Base-by-base conservation (phyloP, 2,888 invertebrate species). In the Zhengitettix transpicula region DNA sequence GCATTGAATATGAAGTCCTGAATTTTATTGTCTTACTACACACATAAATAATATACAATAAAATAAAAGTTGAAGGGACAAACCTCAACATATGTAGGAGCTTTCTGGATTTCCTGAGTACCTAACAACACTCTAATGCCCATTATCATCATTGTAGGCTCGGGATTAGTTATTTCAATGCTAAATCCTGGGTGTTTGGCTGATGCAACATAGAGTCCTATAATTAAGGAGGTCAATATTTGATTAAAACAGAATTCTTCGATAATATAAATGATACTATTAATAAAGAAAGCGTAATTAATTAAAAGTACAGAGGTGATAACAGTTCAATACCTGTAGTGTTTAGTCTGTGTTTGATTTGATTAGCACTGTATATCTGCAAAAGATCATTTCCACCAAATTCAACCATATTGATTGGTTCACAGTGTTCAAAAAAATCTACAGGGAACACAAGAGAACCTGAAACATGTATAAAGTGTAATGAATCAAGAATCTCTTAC, bases 401-500 rank as follows among this genome's bases (percentile, higher is more conserved):
- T 72, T 97, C 97, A 0, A 96, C 84, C 68, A 97, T 96, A 65
- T 87, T 88, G 82, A 96, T 84, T 11, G 85, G 81, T 59, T 88
- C 87, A 71, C 95, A 95, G 70, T 94, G 90, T 72, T 98, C 97
- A 73, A 98, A 98, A 79, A 96, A 97, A 71, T 98, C 98, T 47
- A 95, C 87, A 0, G 96, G 93, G 73, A 97, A 95, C 51, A 83
- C 80, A 0, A 89, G 82, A 1, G 81, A 77, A 42, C 83, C 84
- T 67, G 15, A 63, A 58, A 52, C 47, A 47, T 14, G 12, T 47
- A 47, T 12, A 8, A 12, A 47, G 1, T 14, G 14, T 14, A 14
- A n/a, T 47, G 9, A 3, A 47, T 8, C 47, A 47, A 12, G 51
- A 15, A 54, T 12, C 54, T 54, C 8, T 14, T 54, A 54, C 17